Evolutionary conservation across 2,797 vertebrate genomes (phyloP).

Genomic region (Liasis olivaceus): DNA sequence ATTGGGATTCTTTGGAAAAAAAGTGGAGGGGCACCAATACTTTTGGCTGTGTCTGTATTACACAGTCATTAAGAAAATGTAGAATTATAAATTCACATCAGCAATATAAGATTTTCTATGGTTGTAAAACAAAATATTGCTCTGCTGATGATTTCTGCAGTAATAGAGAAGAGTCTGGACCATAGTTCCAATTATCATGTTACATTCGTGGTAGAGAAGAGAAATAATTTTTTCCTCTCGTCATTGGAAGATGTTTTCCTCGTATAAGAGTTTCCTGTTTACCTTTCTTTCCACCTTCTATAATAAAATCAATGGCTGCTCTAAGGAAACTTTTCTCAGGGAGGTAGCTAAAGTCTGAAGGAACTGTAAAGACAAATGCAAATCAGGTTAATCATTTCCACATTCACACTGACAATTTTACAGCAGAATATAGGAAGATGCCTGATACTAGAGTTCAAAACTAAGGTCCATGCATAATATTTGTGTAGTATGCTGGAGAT

Average conservation of each 20-base stretch:
- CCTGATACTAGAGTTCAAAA: not conserved
- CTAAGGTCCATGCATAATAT: not conserved
- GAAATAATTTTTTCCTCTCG: not conserved
- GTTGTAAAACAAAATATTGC: not conserved
- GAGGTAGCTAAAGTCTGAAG: constrained; percentile 92
- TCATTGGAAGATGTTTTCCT: not conserved
- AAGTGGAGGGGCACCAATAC: not conserved
- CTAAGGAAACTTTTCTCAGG: constrained; percentile 90
- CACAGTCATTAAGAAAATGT: not conserved
- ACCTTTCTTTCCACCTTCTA: constrained; percentile 91
- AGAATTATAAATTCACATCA: not conserved
- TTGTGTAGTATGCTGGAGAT: not conserved
- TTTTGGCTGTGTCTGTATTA: not conserved
- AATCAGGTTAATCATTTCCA: constrained; percentile 42
- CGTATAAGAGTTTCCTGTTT: constrained; percentile 29
- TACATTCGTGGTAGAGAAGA: not conserved
- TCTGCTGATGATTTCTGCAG: not conserved
- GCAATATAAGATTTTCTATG: not conserved
- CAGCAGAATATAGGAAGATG: not conserved
- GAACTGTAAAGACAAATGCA: constrained; percentile 80
- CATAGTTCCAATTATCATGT: not conserved
- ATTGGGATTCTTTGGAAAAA: not conserved
- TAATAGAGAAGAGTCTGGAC: not conserved
- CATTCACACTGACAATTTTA: constrained; percentile 3
- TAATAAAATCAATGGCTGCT: constrained; percentile 79